phyloP scores from a whole-genome alignment of 2,888 invertebrate genomes.

The Lacanobia oleracea region DNA sequence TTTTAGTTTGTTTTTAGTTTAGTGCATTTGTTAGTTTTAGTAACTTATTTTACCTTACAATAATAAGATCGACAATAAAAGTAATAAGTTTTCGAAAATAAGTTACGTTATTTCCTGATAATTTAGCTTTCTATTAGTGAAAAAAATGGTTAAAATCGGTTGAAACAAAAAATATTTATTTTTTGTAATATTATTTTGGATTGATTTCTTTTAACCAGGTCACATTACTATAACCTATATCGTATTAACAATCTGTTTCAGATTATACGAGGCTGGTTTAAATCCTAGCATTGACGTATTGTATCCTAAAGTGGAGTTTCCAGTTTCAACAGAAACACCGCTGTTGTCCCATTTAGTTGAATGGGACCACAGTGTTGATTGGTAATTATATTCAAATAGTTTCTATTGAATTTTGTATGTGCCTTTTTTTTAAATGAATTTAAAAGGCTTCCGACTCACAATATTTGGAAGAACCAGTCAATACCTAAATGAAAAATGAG shows the following conservation, averaged over 20 bases:
- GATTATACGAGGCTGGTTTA: conserved; percentile 1
- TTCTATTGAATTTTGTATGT: not conserved
- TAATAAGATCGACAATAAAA: too few relatives aligned
- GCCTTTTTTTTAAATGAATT: not conserved
- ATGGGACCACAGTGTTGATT: conserved; percentile 26
- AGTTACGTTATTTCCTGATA: too few relatives aligned
- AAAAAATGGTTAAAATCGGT: too few relatives aligned
- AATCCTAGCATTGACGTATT: conserved; percentile 9
- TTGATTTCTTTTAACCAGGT: not conserved
- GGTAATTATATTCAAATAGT: conserved; percentile 9
- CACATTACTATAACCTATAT: not conserved
- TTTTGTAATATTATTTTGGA: too few relatives aligned
- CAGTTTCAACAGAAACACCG: conserved; percentile 4
- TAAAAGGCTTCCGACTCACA: not conserved
- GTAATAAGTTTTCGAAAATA: too few relatives aligned
- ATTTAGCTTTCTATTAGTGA: too few relatives aligned
- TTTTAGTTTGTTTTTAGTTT: too few relatives aligned
- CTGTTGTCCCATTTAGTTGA: conserved; percentile 12
- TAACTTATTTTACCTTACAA: too few relatives aligned
- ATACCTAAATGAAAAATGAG: too few relatives aligned
- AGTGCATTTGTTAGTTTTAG: too few relatives aligned
- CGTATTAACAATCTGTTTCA: not conserved
- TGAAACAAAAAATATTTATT: too few relatives aligned
- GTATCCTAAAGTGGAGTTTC: conserved; percentile 19
- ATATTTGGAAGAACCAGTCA: not conserved